A percentile compares a stretch with the other conserved stretches of the same genome.
phyloP scores from a whole-genome alignment of 2,888 invertebrate species.

The Pandemis corylana region DNA sequence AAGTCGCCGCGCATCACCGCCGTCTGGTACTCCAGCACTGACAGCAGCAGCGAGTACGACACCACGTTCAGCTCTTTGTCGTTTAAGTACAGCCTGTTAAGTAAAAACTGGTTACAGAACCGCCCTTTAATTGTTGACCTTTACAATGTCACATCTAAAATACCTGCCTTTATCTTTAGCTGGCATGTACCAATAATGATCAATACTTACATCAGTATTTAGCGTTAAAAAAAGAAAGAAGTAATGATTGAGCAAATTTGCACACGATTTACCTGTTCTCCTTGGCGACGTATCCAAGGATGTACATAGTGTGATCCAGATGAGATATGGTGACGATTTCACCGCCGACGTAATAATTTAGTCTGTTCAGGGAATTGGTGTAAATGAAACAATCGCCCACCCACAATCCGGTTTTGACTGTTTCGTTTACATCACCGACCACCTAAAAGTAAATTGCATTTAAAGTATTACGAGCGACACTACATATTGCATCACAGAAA shows the following conservation, averaged over 20 bases:
- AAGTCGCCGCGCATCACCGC: slow-evolving; percentile 99
- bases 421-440: slow-evolving; percentile 94
- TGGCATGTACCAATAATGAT: no score
- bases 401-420: slow-evolving; percentile 98
- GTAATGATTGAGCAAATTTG: not conserved
- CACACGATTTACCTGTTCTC: slow-evolving; percentile 88
- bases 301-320: slow-evolving; percentile 98
- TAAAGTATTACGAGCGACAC: not conserved
- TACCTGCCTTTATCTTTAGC: no score
- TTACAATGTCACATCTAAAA: not conserved
- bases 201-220: no score
- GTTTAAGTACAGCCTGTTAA: slow-evolving; percentile 92
- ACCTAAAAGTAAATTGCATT: slow-evolving; percentile 80
- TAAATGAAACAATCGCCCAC: slow-evolving; percentile 99
- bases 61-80: slow-evolving; percentile 99
- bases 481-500: no score
- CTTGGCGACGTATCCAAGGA: slow-evolving; percentile 97
- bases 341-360: slow-evolving; percentile 99
- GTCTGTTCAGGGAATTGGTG: slow-evolving; percentile 98
- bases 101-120: not conserved
- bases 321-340: slow-evolving; percentile 99
- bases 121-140: not conserved
- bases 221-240: not conserved
- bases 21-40: slow-evolving; percentile 99
- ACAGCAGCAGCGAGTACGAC: slow-evolving; percentile 96